Base-by-base conservation (phyloP, 30 jellyfish, hydroid and myxozoan genomes). In the Aurelia aurita complex sp. Pacific region DNA sequence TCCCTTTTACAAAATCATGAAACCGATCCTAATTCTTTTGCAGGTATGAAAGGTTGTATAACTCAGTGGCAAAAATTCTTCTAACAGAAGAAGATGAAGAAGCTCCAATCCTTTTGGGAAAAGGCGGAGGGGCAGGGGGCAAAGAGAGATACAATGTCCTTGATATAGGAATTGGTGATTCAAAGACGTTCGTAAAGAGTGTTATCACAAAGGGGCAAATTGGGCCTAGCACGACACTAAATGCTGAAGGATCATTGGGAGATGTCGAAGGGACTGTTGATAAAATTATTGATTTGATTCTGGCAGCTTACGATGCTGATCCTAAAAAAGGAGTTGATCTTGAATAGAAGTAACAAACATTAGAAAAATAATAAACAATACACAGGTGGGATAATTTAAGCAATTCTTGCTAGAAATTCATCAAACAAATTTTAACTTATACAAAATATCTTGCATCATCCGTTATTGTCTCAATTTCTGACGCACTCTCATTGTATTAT, bases 11-110 rank as follows among this genome's bases (percentile, higher is more conserved):
- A n/a, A 7, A 23, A 1, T 4, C 2, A 43, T 19, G 10, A 23
- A 9, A 8, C 5, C 67, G 12, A 10, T 51, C 7, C 35, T 77
- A 15, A 34, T 55, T 40, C 16, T 10, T 35, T 67, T 67, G 46
- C 34, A 80, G 90, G 90, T 80, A 80, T 35, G 90, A 80, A 68
- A 80, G 78, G 42, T 43, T 80, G 64, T 80, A 80, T 73, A 80
- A 80, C 66, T 80, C 90, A 17, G 90, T 80, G 32, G 90, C 90
- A 67, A 80, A 80, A 53, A 80, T 80, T 10, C 51, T 68, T 35
- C 42, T 80, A 13, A 13, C 75, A 14, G 90, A 80, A 46, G 35
- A 36, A 13, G 82, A 51, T 4, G 73, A 80, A 13, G 90, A 80
- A 35, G 55, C 83, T 2, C 90, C 90, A 40, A 10, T 80, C 8